Evolutionary conservation across 2,888 invertebrate species (phyloP).

Genomic region (Saturnia pavonia): DNA sequence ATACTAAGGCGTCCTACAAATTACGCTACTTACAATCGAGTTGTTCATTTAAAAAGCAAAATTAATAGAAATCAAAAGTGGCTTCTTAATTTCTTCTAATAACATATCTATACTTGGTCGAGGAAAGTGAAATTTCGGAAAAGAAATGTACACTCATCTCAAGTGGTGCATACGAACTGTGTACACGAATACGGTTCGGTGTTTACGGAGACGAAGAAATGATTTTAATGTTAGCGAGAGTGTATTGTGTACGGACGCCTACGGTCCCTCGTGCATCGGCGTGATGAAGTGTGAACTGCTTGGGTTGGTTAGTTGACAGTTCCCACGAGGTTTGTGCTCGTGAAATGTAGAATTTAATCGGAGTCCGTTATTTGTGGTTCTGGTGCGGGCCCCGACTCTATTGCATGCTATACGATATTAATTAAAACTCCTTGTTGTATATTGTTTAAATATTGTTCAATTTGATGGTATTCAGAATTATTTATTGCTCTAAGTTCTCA

Average conservation of each 20-base stretch:
- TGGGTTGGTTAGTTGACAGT: slow-evolving; percentile 52
- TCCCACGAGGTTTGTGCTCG: slow-evolving; percentile 63
- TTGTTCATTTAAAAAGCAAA: not conserved
- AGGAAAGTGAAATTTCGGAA: not conserved
- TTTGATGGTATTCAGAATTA: not conserved
- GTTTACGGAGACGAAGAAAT: slow-evolving; percentile 10
- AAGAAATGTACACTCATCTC: not conserved
- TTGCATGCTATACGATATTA: slow-evolving; percentile 8
- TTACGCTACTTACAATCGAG: too few relatives aligned
- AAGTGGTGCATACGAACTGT: not conserved
- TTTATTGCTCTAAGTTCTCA: not conserved
- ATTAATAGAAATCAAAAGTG: not conserved
- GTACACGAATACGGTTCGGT: not conserved
- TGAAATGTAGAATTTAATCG: slow-evolving; percentile 62
- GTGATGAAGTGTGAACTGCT: slow-evolving; percentile 32
- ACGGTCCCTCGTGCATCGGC: slow-evolving; percentile 20
- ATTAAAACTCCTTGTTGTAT: not conserved
- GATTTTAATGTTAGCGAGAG: slow-evolving; percentile 5
- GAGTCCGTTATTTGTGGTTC: slow-evolving; percentile 55
- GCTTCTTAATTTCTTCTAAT: not conserved
- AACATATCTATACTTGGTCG: not conserved
- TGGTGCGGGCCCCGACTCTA: not conserved
- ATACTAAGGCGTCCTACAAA: too few relatives aligned
- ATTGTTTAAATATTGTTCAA: not conserved
- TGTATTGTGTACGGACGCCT: slow-evolving; percentile 33